These are phyloP conservation scores for Mesembrinibis cayennensis DNA, from an alignment of 2,113 vertebrate species.

Conservation along the genomic window DNA sequence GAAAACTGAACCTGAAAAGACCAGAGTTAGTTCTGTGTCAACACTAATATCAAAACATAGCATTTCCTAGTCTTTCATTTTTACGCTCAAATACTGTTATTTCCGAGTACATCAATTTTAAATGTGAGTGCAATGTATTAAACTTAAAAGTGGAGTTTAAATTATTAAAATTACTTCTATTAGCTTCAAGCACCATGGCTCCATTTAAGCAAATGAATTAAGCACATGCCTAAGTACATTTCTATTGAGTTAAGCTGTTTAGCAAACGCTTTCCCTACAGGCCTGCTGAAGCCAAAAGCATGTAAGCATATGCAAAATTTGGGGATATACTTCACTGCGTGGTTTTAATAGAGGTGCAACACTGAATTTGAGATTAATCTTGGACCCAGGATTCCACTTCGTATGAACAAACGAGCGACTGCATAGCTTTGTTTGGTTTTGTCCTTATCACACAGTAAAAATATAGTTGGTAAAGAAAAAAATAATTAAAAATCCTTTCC, in stretches of 20 bases:
- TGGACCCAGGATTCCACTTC: not conserved
- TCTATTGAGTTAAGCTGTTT: slow-evolving; percentile 23
- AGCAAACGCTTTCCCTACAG: slow-evolving; percentile 26
- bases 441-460: not conserved
- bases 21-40: not conserved
- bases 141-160: slow-evolving; percentile 30
- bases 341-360: not conserved
- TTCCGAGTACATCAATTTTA: slow-evolving; percentile 26
- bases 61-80: not conserved
- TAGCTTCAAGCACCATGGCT: not conserved
- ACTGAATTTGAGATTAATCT: not conserved
- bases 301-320: not conserved
- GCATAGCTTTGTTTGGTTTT: not conserved
- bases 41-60: not conserved
- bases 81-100: not conserved
- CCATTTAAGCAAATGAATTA: slow-evolving; percentile 36
- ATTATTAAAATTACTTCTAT: slow-evolving; percentile 40
- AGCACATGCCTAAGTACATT: slow-evolving; percentile 39
- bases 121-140: slow-evolving; percentile 1
- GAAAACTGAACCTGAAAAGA: not conserved
- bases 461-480: not conserved
- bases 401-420: not conserved
- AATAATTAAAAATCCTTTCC: not conserved
- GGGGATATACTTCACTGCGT: not conserved
- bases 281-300: not conserved